Percentiles rank a stretch among this genome's conserved stretches.
phyloP scores from a whole-genome alignment of 1,140 invertebrate genomes.

The Coboldia fuscipes region DNA sequence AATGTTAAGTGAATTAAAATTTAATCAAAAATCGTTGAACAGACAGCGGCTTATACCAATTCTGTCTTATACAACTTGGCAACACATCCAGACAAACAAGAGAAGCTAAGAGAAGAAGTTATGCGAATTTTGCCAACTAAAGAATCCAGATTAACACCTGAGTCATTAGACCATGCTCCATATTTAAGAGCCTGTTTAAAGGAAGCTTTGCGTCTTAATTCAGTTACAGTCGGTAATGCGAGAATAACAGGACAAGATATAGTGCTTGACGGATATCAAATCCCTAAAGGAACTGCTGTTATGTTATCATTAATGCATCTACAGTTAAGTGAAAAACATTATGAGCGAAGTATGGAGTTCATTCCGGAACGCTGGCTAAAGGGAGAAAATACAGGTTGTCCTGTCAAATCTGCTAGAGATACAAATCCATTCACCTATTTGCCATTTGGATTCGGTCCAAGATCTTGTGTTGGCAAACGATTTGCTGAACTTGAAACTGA shows the following conservation, averaged over 20 bases:
- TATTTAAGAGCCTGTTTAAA: slow-evolving; percentile 30
- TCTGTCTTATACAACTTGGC: slow-evolving; percentile 10
- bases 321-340: slow-evolving; percentile 22
- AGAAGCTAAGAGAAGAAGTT: slow-evolving; percentile 27
- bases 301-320: slow-evolving; percentile 6
- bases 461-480: slow-evolving; percentile 23
- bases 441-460: slow-evolving; percentile 38
- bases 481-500: slow-evolving; percentile 25
- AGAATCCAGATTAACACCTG: slow-evolving; percentile 16
- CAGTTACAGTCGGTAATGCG: slow-evolving; percentile 66
- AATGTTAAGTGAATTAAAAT: too few relatives aligned
- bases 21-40: too few relatives aligned
- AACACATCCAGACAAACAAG: slow-evolving; percentile 25
- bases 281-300: slow-evolving; percentile 47
- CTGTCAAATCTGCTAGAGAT: slow-evolving; percentile 14
- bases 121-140: slow-evolving; percentile 14
- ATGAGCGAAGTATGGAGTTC: slow-evolving; percentile 39
- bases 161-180: slow-evolving; percentile 18
- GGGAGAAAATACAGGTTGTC: slow-evolving; percentile 3
- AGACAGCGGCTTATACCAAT: slow-evolving; percentile 6
- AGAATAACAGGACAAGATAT: slow-evolving; percentile 50
- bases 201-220: slow-evolving; percentile 51
- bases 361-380: slow-evolving; percentile 55
- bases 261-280: slow-evolving; percentile 49
- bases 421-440: slow-evolving; percentile 35